Evolutionary conservation across 2,113 vertebrate species (phyloP), one percentile per base, ranked within the genome.

Genomic region (Diadophis punctatus): DNA sequence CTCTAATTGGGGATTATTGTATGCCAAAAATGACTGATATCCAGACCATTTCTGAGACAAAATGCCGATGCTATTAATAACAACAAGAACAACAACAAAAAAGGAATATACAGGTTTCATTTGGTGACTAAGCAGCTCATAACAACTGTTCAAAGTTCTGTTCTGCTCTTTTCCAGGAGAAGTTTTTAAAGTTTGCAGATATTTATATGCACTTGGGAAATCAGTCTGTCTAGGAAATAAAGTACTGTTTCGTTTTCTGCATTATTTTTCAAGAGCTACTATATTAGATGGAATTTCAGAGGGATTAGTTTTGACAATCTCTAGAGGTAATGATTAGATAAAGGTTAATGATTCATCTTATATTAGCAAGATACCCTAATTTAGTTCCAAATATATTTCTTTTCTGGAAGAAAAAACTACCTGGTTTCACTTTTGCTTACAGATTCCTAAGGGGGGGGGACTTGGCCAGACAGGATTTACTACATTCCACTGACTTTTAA

Each of bases 301-400:
- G 88, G 95, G 95, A 96, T 96, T 95, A 93, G 92, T 95, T 90
- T 96, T 97, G 96, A 96, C 96, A 96, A 95, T 97, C 95, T 96
- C 90, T 93, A 60, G 93, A 96, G 94, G 92, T 94, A 96, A 95
- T 93, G 94, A 95, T 97, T 95, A 97, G 95, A 91, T 92, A 97
- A 96, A 97, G 94, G 95, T 96, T 96, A 97, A 96, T 94, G 95
- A 96, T 93, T 96, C 95, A 87, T 94, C 92, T 95, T 94, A 94
- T 95, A 93, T 63, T 95, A 94, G 53, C 96, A 93, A 95, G 95
- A 90, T 58, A 43, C 8, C 95, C 86, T 88, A 85, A 94, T 96
- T 96, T 96, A 92, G 92, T 95, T 97, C 88, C 94, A 96, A 97
- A 95, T 93, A 80, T 94, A 94, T 87, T 96, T 91, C 25, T 93